Conservation (phyloP, 2,888 invertebrate genomes). For the Anoplius nigerrimus region DNA sequence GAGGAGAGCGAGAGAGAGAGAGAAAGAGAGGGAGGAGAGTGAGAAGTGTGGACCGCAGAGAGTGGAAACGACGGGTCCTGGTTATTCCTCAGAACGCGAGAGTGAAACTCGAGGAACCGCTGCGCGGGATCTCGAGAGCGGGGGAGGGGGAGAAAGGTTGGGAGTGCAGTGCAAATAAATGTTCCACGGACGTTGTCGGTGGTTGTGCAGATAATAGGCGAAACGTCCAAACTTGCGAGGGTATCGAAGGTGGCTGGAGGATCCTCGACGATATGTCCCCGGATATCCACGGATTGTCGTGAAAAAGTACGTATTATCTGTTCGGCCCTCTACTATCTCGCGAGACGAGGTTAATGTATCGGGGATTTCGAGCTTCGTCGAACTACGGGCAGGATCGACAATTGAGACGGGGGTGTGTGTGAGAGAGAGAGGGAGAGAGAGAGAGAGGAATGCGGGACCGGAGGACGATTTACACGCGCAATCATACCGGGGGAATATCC, state of each 20-base stretch:
- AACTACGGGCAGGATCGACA: constrained; percentile 8
- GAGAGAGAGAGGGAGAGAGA: neutral
- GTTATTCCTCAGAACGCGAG: too few species aligned
- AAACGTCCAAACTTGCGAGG: constrained; percentile 10
- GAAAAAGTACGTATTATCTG: constrained; percentile 58
- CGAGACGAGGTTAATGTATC: constrained; percentile 46
- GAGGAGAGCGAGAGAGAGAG: neutral
- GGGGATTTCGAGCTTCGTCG: constrained; percentile 45
- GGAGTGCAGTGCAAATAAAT: constrained; percentile 63
- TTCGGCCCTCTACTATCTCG: neutral
- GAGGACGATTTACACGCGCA: neutral
- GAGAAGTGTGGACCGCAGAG: neutral
- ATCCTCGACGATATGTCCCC: constrained; percentile 54
- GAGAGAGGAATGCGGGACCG: neutral
- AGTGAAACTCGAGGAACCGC: too few species aligned
- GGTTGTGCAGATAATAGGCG: constrained; percentile 35
- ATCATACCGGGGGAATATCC: too few species aligned
- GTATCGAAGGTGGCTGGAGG: constrained; percentile 46
- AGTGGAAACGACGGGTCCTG: neutral
- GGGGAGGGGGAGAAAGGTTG: too few species aligned
- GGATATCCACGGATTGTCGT: constrained; percentile 51
- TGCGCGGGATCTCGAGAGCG: constrained; percentile 15
- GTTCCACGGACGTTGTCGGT: constrained; percentile 53
- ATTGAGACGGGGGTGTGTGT: constrained; percentile 33
- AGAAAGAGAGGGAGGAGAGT: neutral